phyloP scores from a whole-genome alignment of 2,888 invertebrate species.

The Tipula unca region DNA sequence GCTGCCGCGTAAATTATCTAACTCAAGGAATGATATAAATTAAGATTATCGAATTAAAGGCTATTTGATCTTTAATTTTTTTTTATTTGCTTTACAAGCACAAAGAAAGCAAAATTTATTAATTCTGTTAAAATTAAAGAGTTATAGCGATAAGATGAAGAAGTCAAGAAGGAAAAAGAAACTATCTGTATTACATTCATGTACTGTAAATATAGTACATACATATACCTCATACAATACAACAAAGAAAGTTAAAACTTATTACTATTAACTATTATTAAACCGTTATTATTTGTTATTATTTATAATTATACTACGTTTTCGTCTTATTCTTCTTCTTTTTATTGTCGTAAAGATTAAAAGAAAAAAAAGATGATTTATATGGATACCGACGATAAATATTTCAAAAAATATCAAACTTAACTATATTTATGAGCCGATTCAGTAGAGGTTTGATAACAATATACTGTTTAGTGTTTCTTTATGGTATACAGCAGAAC shows the following conservation, averaged over 20 bases:
- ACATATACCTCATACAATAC: background rate
- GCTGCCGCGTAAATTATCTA: background rate
- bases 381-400: background rate
- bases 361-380: background rate
- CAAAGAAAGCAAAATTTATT: background rate
- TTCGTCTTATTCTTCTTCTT: background rate
- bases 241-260: constrained; percentile 4
- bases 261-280: background rate
- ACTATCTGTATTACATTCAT: background rate
- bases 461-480: background rate
- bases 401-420: background rate
- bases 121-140: background rate
- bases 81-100: background rate
- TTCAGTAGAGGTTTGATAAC: background rate
- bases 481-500: background rate
- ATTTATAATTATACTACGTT: background rate
- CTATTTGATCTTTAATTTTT: background rate
- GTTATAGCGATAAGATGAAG: background rate
- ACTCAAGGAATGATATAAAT: background rate
- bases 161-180: background rate
- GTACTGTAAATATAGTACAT: background rate
- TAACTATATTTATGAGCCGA: background rate
- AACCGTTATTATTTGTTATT: background rate
- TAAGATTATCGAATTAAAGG: background rate
- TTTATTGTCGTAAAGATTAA: background rate